Percentiles rank a stretch among this genome's conserved stretches.
Evolutionary conservation across 2,113 vertebrate genomes (phyloP).

Genomic region (Thryonomys swinderianus): DNA sequence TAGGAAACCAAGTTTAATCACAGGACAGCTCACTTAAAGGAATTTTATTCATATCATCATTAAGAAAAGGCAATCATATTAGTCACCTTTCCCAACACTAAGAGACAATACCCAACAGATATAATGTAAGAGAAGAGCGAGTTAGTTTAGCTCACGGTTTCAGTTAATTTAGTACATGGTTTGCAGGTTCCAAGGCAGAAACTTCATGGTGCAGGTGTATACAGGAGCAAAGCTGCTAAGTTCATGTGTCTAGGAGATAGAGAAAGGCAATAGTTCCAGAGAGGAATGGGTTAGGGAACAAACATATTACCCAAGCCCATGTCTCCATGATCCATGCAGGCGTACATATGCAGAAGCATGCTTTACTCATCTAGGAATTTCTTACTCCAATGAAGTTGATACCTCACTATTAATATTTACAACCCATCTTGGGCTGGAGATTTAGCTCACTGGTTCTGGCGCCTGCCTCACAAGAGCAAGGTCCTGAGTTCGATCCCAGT

Average conservation of each 20-base stretch:
- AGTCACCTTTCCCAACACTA: not conserved
- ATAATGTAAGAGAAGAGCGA: not conserved
- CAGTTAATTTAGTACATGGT: not conserved
- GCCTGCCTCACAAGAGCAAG: no score
- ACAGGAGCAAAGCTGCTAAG: not conserved
- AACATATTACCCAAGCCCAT: not conserved
- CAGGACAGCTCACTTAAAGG: not conserved
- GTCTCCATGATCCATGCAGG: not conserved
- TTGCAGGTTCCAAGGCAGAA: not conserved
- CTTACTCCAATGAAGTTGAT: not conserved
- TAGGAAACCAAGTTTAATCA: slow-evolving; percentile 10
- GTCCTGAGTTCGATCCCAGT: no score
- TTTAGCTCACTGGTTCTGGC: no score
- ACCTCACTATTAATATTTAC: not conserved
- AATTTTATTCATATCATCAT: not conserved
- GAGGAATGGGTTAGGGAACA: not conserved
- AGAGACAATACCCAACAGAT: not conserved
- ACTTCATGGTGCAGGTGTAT: not conserved
- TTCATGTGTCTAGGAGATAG: not conserved
- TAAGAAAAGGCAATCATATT: not conserved
- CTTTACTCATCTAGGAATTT: not conserved
- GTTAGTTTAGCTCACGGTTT: not conserved
- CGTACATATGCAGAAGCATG: not conserved
- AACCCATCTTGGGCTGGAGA: no score
- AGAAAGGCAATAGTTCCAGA: not conserved